A percentile compares a stretch with the other conserved stretches of the same genome.
Conservation (phyloP, 2,888 invertebrate genomes). For the Choristoneura rosaceana region DNA sequence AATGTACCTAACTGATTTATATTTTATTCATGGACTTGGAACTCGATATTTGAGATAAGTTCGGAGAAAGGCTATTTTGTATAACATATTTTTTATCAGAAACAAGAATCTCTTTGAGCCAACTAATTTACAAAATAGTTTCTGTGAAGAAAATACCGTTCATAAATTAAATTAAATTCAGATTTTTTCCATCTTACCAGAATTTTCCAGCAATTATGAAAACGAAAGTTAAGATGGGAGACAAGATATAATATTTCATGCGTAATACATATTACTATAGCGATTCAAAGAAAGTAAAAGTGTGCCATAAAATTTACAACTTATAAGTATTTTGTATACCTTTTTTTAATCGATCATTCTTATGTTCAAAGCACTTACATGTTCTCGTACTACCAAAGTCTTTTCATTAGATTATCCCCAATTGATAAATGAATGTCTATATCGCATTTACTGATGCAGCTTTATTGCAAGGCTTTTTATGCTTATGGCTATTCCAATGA, state of each 20-base stretch:
- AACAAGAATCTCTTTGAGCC: conserved; percentile 3
- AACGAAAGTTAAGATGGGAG: no score
- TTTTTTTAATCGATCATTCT: no score
- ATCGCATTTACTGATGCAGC: not conserved
- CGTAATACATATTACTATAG: no score
- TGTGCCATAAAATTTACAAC: no score
- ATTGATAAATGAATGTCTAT: no score
- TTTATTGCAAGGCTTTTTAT: not conserved
- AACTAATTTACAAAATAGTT: not conserved
- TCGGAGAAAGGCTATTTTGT: conserved; percentile 28
- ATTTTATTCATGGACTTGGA: conserved; percentile 37
- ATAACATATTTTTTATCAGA: conserved; percentile 10
- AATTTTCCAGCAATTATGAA: not conserved
- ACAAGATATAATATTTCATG: no score
- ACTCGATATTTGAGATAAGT: conserved; percentile 31
- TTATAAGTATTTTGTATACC: no score
- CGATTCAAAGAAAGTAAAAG: no score
- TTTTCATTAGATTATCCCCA: no score
- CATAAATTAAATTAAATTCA: not conserved
- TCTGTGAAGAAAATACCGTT: not conserved
- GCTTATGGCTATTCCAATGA: not conserved
- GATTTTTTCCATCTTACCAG: not conserved
- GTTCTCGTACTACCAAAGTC: no score
- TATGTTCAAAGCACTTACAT: no score
- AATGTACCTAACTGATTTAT: conserved; percentile 33